Percentiles rank a stretch among this genome's conserved stretches.
Evolutionary conservation across 2,797 vertebrate genomes (phyloP).

Genomic region (Rhinogobio ventralis): DNA sequence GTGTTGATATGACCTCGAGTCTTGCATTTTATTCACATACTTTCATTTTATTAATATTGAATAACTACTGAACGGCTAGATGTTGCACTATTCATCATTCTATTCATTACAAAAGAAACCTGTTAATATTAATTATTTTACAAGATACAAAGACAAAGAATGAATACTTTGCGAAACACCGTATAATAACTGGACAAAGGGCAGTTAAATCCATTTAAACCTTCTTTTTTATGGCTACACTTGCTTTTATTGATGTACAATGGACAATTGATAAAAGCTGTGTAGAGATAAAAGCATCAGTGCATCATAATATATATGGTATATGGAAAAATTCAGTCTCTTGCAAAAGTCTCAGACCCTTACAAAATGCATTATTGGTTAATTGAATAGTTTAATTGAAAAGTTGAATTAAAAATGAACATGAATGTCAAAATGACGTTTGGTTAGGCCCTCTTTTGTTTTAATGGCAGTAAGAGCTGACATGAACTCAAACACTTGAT

Average conservation of each 20-base stretch:
- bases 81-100: neutral
- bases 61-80: neutral
- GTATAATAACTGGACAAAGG: conserved; percentile 1
- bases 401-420: neutral
- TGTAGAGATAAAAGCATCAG: neutral
- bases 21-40: conserved; percentile 6
- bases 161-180: neutral
- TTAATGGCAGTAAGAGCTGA: neutral
- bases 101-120: neutral
- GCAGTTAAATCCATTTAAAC: neutral
- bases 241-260: conserved; percentile 3
- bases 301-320: neutral
- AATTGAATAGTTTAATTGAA: neutral
- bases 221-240: neutral
- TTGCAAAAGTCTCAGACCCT: neutral
- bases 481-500: neutral
- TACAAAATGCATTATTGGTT: neutral
- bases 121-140: neutral
- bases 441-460: neutral
- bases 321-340: neutral
- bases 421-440: neutral
- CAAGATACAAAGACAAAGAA: neutral
- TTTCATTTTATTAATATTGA: neutral
- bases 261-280: neutral
- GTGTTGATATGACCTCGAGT: conserved; percentile 7